phyloP scores from a whole-genome alignment of 2,797 vertebrate genomes.

The Hydrophis major region DNA sequence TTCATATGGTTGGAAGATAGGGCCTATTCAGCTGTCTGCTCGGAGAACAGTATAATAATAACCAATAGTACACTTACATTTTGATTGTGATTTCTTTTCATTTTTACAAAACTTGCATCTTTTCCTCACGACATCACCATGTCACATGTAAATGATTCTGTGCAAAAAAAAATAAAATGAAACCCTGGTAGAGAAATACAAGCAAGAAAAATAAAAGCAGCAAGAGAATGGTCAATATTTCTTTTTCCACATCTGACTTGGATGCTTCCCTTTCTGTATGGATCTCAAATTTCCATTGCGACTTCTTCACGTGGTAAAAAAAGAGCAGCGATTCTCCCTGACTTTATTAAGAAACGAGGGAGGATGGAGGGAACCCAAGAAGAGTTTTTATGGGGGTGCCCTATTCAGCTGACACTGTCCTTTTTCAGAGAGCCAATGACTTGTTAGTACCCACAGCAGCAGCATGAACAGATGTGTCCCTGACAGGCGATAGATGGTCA shows the following conservation, averaged over 20 bases:
- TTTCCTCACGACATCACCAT: neutral
- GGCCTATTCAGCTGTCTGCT: neutral
- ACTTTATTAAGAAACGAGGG: conserved; percentile 39
- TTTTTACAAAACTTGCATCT: neutral
- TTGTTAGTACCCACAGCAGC: conserved; percentile 99
- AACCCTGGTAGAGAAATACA: neutral
- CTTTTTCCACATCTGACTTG: neutral
- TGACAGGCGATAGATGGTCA: conserved; percentile 99
- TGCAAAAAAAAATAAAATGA: neutral
- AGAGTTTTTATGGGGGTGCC: conserved; percentile 72
- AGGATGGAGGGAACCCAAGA: conserved; percentile 29
- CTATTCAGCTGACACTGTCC: conserved; percentile 86
- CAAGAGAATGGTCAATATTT: neutral
- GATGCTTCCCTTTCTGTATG: conserved; percentile 25
- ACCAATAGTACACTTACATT: neutral
- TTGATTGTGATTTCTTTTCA: neutral
- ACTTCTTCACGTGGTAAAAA: conserved; percentile 28
- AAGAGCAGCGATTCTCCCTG: conserved; percentile 5
- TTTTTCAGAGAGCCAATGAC: conserved; percentile 93
- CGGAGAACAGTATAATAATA: neutral
- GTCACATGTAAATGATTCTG: neutral
- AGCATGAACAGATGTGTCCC: conserved; percentile 99
- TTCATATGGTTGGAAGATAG: neutral
- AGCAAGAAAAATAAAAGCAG: neutral
- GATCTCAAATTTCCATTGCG: conserved; percentile 19